phyloP scores from a whole-genome alignment of 2,113 vertebrate species.

The Lutjanus erythropterus region DNA sequence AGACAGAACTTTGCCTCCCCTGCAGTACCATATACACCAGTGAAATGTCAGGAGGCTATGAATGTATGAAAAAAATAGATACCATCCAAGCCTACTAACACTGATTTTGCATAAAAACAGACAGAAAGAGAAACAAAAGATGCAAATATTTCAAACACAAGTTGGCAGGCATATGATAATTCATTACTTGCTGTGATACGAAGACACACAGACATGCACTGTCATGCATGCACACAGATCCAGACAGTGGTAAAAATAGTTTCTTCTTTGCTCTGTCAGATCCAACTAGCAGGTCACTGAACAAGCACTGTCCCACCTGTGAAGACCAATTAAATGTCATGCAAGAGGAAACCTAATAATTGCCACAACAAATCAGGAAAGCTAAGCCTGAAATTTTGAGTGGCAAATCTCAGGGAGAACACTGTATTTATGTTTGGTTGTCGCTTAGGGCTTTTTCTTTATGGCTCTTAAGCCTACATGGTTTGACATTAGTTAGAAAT shows the following conservation, averaged over 20 bases:
- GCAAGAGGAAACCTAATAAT: slow-evolving; percentile 34
- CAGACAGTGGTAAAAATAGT: slow-evolving; percentile 32
- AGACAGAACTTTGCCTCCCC: too few species aligned
- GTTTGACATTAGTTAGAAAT: slow-evolving; percentile 30
- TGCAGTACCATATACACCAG: too few species aligned
- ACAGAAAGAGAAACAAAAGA: background rate
- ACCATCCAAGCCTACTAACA: too few species aligned
- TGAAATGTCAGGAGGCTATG: too few species aligned
- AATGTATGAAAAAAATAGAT: too few species aligned
- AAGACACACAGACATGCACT: slow-evolving; percentile 27
- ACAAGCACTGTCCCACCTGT: slow-evolving; percentile 50
- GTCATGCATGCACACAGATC: background rate
- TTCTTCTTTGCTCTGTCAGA: slow-evolving; percentile 35
- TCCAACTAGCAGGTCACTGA: slow-evolving; percentile 27
- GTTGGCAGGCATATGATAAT: slow-evolving; percentile 51
- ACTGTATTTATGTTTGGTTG: slow-evolving; percentile 15
- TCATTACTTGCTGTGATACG: slow-evolving; percentile 48
- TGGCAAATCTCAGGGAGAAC: slow-evolving; percentile 12
- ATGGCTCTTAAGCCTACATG: background rate
- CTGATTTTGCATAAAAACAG: background rate
- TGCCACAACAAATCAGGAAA: slow-evolving; percentile 21
- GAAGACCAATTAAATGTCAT: slow-evolving; percentile 47
- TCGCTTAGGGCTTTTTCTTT: background rate
- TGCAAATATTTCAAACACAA: slow-evolving; percentile 28
- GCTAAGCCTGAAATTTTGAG: background rate